phyloP scores from a whole-genome alignment of 2,113 vertebrate genomes.

The Hippotragus niger region DNA sequence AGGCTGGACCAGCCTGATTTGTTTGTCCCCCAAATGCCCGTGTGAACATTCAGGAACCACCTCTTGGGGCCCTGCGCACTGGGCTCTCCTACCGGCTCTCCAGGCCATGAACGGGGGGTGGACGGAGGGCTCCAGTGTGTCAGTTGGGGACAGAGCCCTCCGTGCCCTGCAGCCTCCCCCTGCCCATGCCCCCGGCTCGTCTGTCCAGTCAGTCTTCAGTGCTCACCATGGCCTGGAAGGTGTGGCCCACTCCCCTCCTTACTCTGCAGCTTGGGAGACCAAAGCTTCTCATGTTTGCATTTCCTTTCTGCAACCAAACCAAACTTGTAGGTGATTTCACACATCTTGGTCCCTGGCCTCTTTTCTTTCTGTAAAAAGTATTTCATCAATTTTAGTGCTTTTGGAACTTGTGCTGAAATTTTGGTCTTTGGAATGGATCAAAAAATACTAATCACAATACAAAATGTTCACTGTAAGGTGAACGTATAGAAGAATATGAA shows the following conservation, averaged over 20 bases:
- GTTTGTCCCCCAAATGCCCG: not conserved
- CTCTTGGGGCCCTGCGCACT: rapidly evolving
- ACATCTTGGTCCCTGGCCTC: not conserved
- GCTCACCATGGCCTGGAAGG: not conserved
- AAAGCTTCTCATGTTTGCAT: not conserved
- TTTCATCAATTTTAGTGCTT: not conserved
- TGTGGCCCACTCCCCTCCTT: not conserved
- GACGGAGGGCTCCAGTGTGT: not conserved
- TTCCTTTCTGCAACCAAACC: not conserved
- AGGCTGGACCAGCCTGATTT: not conserved
- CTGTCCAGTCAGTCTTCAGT: rapidly evolving
- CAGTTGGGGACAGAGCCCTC: not conserved
- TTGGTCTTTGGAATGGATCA: not conserved
- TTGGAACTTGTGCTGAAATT: not conserved
- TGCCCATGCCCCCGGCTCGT: rapidly evolving
- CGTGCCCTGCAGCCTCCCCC: not conserved
- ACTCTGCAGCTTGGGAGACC: not conserved
- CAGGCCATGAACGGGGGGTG: rapidly evolving
- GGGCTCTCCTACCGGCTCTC: too few species aligned
- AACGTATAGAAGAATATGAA: not conserved
- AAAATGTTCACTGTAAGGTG: not conserved
- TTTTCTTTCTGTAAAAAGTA: not conserved
- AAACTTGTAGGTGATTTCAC: too few species aligned
- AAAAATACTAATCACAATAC: not conserved
- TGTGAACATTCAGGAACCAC: not conserved